Evolutionary conservation across 2,888 invertebrate species (phyloP), one percentile per base, ranked within the genome.

Genomic region (Agapetus fuscipes): DNA sequence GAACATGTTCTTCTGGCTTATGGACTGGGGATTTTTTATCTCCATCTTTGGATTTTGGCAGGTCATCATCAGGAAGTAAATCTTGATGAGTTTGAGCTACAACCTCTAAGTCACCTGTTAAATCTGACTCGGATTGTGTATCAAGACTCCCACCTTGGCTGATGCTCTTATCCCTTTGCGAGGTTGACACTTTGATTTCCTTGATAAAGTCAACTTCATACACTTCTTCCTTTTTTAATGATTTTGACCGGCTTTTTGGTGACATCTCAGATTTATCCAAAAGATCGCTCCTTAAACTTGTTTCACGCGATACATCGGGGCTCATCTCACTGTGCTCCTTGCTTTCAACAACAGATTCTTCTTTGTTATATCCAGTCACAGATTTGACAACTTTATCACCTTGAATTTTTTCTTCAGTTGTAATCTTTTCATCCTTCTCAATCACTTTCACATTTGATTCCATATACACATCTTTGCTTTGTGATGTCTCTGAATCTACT

Each of bases 111-210:
- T 71, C 72, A 14, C 71, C 70, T 11, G 68, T 69, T 27, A 60
- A 54, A 58, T 72, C 72, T 4, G 72, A 72, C 51, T 72, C 72
- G 2, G 72, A 72, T 47, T 71, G 71, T 13, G 71, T 71, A 46
- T 73, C 72, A 55, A 71, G 71, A 54, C 72, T 72, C 34, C 70
- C 70, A 34, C 69, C 70, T 35, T 68, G 59, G 52, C 71, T 72
- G 49, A 69, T 70, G 3, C 66, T 58, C 49, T 67, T 68, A 3
- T 69, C 59, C 6, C 68, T 32, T 31, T 48, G 70, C 17, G 70
- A 70, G 1, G 69, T 67, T 1, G 69, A 69, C 2, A 71, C 54
- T 52, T 65, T 70, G n/a, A 71, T 69, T 61, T 71, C 70, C 50
- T 69, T 70, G 17, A 71, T 69, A 39, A 71, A 70, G 49, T 66